Base-by-base conservation (phyloP, 2,888 invertebrate species). In the Drosophila fulvimacula region DNA sequence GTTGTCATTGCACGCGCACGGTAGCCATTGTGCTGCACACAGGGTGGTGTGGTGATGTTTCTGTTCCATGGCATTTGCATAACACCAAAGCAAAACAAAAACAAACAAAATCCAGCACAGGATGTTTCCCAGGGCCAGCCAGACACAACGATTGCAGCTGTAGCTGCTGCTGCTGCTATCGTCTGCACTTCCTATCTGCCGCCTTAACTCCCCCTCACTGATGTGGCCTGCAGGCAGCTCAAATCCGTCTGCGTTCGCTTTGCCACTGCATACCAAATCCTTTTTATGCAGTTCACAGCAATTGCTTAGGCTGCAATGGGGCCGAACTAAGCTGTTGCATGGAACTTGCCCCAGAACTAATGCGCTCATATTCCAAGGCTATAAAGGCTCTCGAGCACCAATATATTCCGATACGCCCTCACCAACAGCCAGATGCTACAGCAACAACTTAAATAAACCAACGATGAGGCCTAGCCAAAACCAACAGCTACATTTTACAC, bases 1-100 rank as follows among this genome's bases (percentile, higher is more conserved):
- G 79, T 68, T 81, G 81, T 42, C 58, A 52, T 88, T 83, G 83
- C 83, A 83, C 86, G 84, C 84, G 88, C 84, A 84, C 88, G 78
- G 83, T 88, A 86, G 81, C 88, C 81, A 84, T 84, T 88, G 84
- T 84, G 71, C 81, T 86, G 86, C 84, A 78, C 88, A 82, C 88
- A 84, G 84, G 88, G 84, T 88, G 84, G 84, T 84, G 84, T 86
- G 72, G 46, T 66, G 69, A 65, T 72, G 81, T 74, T 77, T 56
- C 53, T 76, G 75, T 56, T 57, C 49, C 63, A 53, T 70, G 73
- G 73, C 73, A 84, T 84, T 84, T 84, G 83, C 83, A 84, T 84
- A 84, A 84, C 86, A 83, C 77, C 73, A 71, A 69, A 53, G 64
- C 73, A 62, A 61, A 61, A 63, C 32, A 49, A 51, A 49, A 77